Percentiles rank a stretch among this genome's conserved stretches.
Conservation (phyloP, 2,888 invertebrate species). For the Leptinotarsa peninsularis region DNA sequence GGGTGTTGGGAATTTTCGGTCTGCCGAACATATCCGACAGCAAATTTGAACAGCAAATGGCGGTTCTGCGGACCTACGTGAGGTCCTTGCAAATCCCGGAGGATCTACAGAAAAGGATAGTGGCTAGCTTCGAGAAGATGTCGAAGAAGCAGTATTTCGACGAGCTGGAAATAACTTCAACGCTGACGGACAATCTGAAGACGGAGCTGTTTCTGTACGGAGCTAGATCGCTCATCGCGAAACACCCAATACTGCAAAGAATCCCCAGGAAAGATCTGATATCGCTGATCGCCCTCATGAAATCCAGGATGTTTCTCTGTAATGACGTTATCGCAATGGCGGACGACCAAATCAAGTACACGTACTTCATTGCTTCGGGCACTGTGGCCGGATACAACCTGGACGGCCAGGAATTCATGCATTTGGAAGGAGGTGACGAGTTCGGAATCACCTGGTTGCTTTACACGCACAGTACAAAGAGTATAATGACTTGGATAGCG, state of each 20-base stretch:
- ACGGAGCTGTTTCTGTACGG: conserved; percentile 67
- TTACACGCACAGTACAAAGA: conserved; percentile 27
- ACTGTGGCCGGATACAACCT: conserved; percentile 66
- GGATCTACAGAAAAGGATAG: conserved; percentile 65
- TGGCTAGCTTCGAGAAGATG: conserved; percentile 68
- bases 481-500: conserved; percentile 46
- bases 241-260: conserved; percentile 65
- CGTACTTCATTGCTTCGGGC: conserved; percentile 69
- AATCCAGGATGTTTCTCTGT: conserved; percentile 30
- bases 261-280: conserved; percentile 62
- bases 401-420: conserved; percentile 68
- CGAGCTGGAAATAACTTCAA: conserved; percentile 61
- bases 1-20: conserved; percentile 54
- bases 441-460: conserved; percentile 63
- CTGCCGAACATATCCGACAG: conserved; percentile 59
- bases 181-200: conserved; percentile 59
- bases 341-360: conserved; percentile 63
- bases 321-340: conserved; percentile 65
- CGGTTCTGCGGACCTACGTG: conserved; percentile 69
- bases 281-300: conserved; percentile 37
- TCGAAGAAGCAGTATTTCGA: conserved; percentile 70
- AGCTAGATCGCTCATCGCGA: conserved; percentile 66
- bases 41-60: conserved; percentile 66
- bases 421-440: conserved; percentile 69
- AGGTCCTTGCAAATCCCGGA: conserved; percentile 68